Evolutionary conservation across 2,113 vertebrate species (phyloP).

Genomic region (Ctenodactylus gundi): DNA sequence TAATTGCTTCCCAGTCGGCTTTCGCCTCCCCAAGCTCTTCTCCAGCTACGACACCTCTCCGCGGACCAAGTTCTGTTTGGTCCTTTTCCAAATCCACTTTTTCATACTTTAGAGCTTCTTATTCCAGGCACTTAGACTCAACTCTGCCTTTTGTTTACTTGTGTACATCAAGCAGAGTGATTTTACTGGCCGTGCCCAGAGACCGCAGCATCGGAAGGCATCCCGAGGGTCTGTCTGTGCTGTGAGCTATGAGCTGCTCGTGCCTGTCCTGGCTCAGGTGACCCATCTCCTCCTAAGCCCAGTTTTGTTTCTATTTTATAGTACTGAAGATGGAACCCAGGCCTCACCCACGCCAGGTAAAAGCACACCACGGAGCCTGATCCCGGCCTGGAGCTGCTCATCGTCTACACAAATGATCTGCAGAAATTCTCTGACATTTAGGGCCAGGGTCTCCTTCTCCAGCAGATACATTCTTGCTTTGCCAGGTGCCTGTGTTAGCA

Average conservation of each 20-base stretch:
- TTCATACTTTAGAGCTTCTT: background rate
- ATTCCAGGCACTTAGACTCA: background rate
- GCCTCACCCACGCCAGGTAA: too few relatives aligned
- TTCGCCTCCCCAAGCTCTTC: background rate
- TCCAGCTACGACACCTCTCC: background rate
- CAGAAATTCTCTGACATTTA: background rate
- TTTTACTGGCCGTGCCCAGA: background rate
- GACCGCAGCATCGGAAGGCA: background rate
- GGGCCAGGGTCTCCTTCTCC: background rate
- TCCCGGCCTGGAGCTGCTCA: background rate
- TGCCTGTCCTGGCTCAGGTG: background rate
- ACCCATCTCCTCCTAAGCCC: background rate
- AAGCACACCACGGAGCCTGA: background rate
- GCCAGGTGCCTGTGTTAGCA: background rate
- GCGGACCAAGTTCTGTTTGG: background rate
- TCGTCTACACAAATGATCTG: background rate
- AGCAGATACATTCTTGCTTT: background rate
- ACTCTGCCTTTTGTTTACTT: background rate
- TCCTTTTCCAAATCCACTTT: background rate
- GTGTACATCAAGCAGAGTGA: background rate
- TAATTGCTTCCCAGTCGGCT: background rate
- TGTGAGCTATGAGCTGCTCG: accelerated
- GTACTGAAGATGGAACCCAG: background rate
- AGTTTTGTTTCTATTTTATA: background rate
- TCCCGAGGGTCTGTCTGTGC: background rate